These are phyloP conservation scores for Thysanoteuthis rhombus DNA, from an alignment of 2,888 invertebrate species.

Conservation along the genomic window DNA sequence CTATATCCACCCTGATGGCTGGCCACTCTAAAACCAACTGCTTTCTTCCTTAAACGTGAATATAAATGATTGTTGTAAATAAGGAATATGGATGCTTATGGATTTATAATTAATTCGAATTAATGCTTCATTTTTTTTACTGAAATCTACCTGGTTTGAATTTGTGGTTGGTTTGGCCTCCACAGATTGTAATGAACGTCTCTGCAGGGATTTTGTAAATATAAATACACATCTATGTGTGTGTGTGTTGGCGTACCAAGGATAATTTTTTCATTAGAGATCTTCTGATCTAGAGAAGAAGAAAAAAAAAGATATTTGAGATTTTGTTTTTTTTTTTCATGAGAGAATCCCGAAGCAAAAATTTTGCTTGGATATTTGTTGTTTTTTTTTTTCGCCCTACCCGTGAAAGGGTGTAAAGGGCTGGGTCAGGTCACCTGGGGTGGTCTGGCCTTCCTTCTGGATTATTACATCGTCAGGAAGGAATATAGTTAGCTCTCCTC, in stretches of 20 bases:
- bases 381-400: not conserved
- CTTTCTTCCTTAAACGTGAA: not conserved
- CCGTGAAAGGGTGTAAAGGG: not conserved
- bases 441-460: not conserved
- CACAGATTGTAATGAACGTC: not conserved
- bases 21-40: not conserved
- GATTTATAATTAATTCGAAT: not conserved
- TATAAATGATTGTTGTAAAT: not conserved
- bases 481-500: not conserved
- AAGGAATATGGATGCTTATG: not conserved
- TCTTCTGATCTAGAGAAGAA: not conserved
- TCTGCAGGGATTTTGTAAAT: not conserved
- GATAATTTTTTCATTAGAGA: not conserved
- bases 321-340: not conserved
- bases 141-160: not conserved
- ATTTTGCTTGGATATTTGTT: not conserved
- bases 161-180: not conserved
- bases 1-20: not conserved
- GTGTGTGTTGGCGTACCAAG: not conserved
- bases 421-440: not conserved
- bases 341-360: not conserved
- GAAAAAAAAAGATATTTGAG: not conserved
- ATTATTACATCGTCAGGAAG: not conserved
- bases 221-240: not conserved
- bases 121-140: not conserved